These are phyloP conservation scores for Esox masquinongy DNA, from an alignment of 2,797 vertebrate genomes.

Conservation along the genomic window DNA sequence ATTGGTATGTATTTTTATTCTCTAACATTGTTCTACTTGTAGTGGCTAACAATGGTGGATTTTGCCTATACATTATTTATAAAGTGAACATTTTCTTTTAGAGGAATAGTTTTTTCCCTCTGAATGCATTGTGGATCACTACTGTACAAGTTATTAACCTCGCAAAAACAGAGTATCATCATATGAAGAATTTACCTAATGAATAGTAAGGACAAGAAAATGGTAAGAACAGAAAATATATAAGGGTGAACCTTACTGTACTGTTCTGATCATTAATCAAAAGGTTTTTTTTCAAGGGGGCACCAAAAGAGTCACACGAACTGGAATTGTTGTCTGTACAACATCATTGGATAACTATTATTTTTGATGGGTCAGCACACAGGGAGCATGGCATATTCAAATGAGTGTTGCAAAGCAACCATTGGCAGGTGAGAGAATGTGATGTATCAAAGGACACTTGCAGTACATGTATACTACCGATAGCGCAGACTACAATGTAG, in stretches of 20 bases:
- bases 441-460: neutral
- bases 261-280: conserved; percentile 5
- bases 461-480: neutral
- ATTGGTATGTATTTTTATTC: conserved; percentile 47
- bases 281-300: conserved; percentile 40
- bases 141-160: neutral
- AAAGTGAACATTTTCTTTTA: conserved; percentile 40
- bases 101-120: conserved; percentile 8
- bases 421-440: neutral
- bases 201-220: conserved; percentile 15
- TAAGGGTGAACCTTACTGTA: conserved; percentile 2
- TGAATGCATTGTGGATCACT: conserved; percentile 21
- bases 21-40: conserved; percentile 60
- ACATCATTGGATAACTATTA: neutral
- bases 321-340: neutral
- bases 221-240: neutral
- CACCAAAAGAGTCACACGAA: conserved; percentile 12
- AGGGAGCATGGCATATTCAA: neutral
- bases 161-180: neutral
- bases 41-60: conserved; percentile 63
- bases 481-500: conserved; percentile 5
- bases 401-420: neutral
- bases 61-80: conserved; percentile 54
- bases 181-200: neutral
- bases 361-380: neutral